Evolutionary conservation across 2,113 vertebrate species (phyloP).

Genomic region (Microtus oregoni): DNA sequence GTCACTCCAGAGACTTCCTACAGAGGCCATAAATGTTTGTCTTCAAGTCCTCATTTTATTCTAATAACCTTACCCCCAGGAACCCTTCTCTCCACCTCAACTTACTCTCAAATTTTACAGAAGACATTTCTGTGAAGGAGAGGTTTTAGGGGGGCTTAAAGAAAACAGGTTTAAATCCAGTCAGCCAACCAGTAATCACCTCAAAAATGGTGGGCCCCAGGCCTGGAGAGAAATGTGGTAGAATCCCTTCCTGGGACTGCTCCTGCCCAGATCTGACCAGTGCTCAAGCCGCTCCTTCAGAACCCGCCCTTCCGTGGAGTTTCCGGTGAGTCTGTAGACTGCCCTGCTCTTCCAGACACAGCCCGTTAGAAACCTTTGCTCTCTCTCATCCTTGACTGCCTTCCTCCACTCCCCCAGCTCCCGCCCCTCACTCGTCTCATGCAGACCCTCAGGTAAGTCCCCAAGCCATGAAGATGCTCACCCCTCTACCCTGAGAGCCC

Average conservation of each 20-base stretch:
- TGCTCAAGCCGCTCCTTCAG: neutral
- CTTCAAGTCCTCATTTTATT: neutral
- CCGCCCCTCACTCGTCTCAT: neutral
- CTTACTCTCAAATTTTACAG: neutral
- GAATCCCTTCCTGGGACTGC: neutral
- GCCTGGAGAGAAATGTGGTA: neutral
- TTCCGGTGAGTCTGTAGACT: neutral
- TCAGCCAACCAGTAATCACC: neutral
- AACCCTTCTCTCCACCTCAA: neutral
- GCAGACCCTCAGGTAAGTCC: neutral
- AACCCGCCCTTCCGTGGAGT: neutral
- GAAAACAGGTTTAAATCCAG: neutral
- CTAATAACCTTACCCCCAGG: neutral
- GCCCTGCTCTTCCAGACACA: too few species aligned
- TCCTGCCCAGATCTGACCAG: neutral
- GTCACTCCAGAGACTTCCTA: neutral
- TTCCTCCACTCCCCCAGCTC: neutral
- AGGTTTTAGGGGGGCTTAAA: neutral
- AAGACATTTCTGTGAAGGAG: neutral
- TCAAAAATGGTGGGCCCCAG: neutral
- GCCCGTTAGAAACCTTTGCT: neutral
- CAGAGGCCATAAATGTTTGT: neutral
- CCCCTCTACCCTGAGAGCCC: neutral
- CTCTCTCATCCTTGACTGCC: too few species aligned
- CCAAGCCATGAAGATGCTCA: neutral